A percentile compares a stretch with the other conserved stretches of the same genome.
phyloP scores from a whole-genome alignment of 1,140 invertebrate species.

The Arctopsyche grandis region DNA sequence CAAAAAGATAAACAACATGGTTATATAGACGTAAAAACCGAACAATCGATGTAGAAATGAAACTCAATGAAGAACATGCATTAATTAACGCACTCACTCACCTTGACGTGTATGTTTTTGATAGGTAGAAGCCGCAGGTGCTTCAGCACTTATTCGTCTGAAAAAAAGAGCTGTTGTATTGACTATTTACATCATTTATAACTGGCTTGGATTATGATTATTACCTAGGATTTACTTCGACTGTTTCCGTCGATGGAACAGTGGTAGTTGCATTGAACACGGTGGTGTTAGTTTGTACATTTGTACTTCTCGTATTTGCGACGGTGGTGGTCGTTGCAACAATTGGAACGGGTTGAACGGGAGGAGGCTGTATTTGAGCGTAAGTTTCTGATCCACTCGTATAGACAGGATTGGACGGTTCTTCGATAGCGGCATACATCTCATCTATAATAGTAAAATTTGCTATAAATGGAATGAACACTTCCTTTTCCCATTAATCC shows the following conservation, averaged over 20 bases:
- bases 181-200: no score
- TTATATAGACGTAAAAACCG: not conserved
- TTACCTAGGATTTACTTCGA: constrained; percentile 27
- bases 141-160: constrained; percentile 61
- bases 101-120: constrained; percentile 76
- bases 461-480: constrained; percentile 38
- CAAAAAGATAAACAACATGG: constrained; percentile 15
- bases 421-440: constrained; percentile 90
- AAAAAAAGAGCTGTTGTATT: constrained; percentile 52
- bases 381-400: constrained; percentile 88
- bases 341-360: constrained; percentile 69
- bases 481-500: no score
- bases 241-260: not conserved
- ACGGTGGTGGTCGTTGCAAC: constrained; percentile 58
- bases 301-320: constrained; percentile 58
- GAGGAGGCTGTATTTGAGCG: constrained; percentile 84
- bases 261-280: not conserved
- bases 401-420: constrained; percentile 76
- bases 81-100: not conserved
- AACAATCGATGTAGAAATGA: not conserved
- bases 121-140: constrained; percentile 57
- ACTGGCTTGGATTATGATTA: no score
- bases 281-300: constrained; percentile 34
- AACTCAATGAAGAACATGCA: no score
- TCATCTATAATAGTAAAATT: constrained; percentile 72